These are phyloP conservation scores for Ecliptopera silaceata DNA, from an alignment of 2,888 invertebrate species.

Conservation along the genomic window DNA sequence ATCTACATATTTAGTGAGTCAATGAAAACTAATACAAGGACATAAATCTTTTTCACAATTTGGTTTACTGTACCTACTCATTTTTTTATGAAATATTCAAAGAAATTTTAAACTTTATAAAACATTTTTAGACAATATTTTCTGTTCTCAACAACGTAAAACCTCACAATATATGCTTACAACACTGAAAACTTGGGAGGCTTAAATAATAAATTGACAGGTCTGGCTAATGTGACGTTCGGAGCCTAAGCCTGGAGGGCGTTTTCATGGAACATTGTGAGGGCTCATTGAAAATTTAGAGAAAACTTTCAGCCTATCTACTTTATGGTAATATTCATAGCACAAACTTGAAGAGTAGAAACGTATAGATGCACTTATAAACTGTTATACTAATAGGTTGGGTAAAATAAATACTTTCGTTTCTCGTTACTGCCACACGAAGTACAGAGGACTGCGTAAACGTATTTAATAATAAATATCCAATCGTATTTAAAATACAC, in stretches of 20 bases:
- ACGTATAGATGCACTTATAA: background rate
- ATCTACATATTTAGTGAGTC: too few species aligned
- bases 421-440: slow-evolving; percentile 1
- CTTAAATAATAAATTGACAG: slow-evolving; percentile 30
- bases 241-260: slow-evolving; percentile 12
- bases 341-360: background rate
- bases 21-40: too few species aligned
- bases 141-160: too few species aligned
- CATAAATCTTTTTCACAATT: too few species aligned
- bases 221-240: slow-evolving; percentile 26
- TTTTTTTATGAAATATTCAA: too few species aligned
- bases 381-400: too few species aligned
- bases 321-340: slow-evolving; percentile 1
- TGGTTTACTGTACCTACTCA: too few species aligned
- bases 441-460: too few species aligned
- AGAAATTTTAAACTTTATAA: too few species aligned
- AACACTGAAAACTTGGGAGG: slow-evolving; percentile 22
- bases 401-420: slow-evolving; percentile 7
- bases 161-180: background rate
- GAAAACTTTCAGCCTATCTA: slow-evolving; percentile 15
- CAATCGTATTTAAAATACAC: too few species aligned
- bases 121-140: too few species aligned
- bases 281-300: slow-evolving; percentile 19
- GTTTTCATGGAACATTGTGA: slow-evolving; percentile 10
- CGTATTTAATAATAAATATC: too few species aligned